Evolutionary conservation across 1,140 invertebrate species (phyloP), one percentile per base, ranked within the genome.

Genomic region (Diachasma alloeum): DNA sequence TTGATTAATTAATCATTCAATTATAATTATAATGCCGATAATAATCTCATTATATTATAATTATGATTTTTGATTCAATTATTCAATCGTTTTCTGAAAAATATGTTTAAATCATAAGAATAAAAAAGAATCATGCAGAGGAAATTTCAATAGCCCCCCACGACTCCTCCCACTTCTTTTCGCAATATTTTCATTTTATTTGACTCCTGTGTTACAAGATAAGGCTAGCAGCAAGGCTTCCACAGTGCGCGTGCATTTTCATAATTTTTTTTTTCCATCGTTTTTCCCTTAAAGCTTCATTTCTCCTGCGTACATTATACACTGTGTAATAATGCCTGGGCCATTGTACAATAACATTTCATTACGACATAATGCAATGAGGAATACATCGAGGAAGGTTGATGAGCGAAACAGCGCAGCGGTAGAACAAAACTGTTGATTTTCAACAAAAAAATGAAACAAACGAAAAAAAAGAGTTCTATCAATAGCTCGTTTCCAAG

Each of bases 191-290:
- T 39, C 66, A 19, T 17, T 68, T 68, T 68, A 68, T 68, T 68
- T 37, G 26, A 66, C n/a, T 68, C 36, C n/a, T 39, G 66, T 68
- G 36, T 68, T 68, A 68, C 66, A 68, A 39, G 11, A 37, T 68
- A 68, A 68, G 26, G 66, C 66, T 68, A 37, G 19, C 48, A 56
- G 48, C 48, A 56, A 56, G 48, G 48, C 31, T 31, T 31, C 6
- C 31, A 31, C 31, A 31, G 31, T 31, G 31, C 15, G 66, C 26
- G 66, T 68, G 66, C 66, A 36, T 39, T 17, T 5, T 26, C 19
- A 36, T 39, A 36, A 36, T 68, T 37, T 17, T 10, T n/a, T n/a
- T 66, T 68, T 68, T n/a, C 13, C 36, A 36, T 68, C 1, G 26
- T 63, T 26, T 63, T 8, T 6, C 26, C 26, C 9, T 15, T 26